Base-by-base conservation (phyloP, 2,888 invertebrate species). In the Parascotia fuliginaria region DNA sequence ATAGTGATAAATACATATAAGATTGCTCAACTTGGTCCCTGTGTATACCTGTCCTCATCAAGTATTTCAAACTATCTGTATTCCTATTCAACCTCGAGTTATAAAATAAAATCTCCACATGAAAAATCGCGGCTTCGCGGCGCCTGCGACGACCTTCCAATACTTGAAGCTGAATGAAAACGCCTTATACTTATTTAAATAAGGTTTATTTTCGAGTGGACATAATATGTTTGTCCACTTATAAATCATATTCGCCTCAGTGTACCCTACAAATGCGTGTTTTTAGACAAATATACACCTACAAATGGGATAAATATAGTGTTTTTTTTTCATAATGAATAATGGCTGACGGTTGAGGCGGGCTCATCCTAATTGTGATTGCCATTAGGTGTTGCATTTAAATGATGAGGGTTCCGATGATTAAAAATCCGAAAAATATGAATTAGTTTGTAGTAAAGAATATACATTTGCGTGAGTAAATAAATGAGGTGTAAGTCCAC, bases 231-330 rank as follows among this genome's bases (percentile, higher is more conserved):
- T 70, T 50, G 73, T 61, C 53, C 39, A 42, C 60, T 70, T 72
- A 89, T 90, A 89, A 89, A 90, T 90, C 90, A 91, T 89, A 86
- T 87, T 83, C 80, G 81, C 81, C 75, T 77, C 77, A 75, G 77
- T 70, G 76, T 76, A 75, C 77, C 80, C 79, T 73, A 77, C 70
- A 82, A 84, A 88, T 83, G 80, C 73, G 77, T 85, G 86, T 88
- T 88, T 87, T 87, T 86, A 88, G 86, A 89, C 86, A 67, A 82
- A 82, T 79, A 79, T 79, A 82, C 77, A 79, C 79, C 75, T 78
- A 79, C 77, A 78, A 84, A 84, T 81, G 76, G 78, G 75, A 83
- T 87, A 82, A 84, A 81, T 82, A 79, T 71, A 70, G 70, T 63
- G 67, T 68, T 72, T 71, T 66, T 72, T 72, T 65, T 65, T 24